Conservation (phyloP, 2,797 vertebrate genomes). For the Enteromius trimaculatus region DNA sequence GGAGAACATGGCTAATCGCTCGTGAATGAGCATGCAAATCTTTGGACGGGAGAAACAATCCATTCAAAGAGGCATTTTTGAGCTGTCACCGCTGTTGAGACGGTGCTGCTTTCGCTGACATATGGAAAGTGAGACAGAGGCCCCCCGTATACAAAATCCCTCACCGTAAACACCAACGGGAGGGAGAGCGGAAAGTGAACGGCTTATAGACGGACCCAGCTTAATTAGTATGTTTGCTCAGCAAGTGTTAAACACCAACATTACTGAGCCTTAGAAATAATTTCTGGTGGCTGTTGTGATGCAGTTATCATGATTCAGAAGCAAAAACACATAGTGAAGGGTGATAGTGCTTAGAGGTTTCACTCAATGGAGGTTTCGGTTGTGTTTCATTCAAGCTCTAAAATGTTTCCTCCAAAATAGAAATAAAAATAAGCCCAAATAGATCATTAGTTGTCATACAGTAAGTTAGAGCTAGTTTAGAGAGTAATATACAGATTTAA, state of each 20-base stretch:
- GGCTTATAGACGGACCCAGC: constrained; percentile 69
- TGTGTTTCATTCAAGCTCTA: neutral
- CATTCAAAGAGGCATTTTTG: constrained; percentile 36
- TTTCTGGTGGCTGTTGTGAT: neutral
- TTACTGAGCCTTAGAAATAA: neutral
- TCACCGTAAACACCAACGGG: constrained; percentile 67
- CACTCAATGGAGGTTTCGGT: neutral
- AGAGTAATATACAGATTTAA: neutral
- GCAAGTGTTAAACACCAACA: constrained; percentile 35
- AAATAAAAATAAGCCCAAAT: neutral
- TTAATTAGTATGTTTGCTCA: constrained; percentile 71
- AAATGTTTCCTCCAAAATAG: neutral
- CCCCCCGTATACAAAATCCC: constrained; percentile 73
- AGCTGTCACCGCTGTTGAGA: constrained; percentile 45
- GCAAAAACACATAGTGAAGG: neutral
- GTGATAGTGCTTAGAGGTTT: neutral
- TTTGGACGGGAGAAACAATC: constrained; percentile 33
- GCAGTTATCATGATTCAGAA: neutral
- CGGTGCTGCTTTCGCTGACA: constrained; percentile 64
- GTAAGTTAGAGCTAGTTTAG: neutral
- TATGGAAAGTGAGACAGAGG: constrained; percentile 65
- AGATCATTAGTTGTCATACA: neutral
- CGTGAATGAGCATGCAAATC: constrained; percentile 53
- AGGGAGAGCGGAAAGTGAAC: constrained; percentile 64
- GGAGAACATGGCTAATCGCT: constrained; percentile 63